Evolutionary conservation across 1,140 invertebrate genomes (phyloP).

Genomic region (Meloidogyne floridensis): DNA sequence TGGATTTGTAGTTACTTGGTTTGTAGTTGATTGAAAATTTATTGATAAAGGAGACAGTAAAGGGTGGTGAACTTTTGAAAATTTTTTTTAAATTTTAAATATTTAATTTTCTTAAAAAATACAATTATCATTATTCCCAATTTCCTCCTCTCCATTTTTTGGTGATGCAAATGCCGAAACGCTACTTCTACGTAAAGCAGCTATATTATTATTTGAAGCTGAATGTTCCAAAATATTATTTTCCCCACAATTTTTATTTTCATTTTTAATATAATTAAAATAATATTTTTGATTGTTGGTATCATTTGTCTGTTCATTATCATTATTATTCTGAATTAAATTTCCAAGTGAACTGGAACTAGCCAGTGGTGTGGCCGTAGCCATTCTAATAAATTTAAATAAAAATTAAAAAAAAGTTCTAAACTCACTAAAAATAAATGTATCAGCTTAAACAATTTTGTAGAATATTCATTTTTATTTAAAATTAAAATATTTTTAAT

Average conservation of each 20-base stretch:
- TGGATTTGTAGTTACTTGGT: background rate
- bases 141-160: background rate
- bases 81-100: background rate
- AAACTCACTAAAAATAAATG: too few species aligned
- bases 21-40: background rate
- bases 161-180: background rate
- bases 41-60: background rate
- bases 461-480: too few species aligned
- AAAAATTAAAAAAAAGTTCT: too few species aligned
- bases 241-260: background rate
- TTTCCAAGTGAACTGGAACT: background rate
- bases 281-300: background rate
- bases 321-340: conserved; percentile 3
- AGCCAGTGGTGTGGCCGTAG: background rate
- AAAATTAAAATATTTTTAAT: too few species aligned
- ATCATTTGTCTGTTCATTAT: background rate
- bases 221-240: background rate
- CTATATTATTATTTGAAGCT: background rate
- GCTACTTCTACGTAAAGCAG: background rate
- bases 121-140: background rate
- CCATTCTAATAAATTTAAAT: background rate
- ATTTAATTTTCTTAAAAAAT: background rate
- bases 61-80: background rate
- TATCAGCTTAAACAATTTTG: too few species aligned
- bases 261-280: background rate